Base-by-base conservation (phyloP, 2,113 vertebrate genomes). In the Festucalex cinctus region DNA sequence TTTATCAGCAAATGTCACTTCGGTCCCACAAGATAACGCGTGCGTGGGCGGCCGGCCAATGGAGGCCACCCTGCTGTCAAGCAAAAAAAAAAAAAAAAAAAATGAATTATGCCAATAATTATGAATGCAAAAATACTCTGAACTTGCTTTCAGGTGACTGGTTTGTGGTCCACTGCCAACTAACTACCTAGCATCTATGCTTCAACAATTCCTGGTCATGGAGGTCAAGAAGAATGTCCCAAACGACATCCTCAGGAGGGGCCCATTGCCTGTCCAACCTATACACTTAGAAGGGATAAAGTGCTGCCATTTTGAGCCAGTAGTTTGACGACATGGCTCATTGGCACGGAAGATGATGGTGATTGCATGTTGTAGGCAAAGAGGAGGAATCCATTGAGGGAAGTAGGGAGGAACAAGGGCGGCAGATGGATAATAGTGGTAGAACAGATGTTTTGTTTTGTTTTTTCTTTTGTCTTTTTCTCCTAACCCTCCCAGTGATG, bases 211-310 rank as follows among this genome's bases (percentile, higher is more conserved):
- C 35, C 0, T 24, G 2, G 19, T 67, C 10, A 48, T 65, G 66
- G 93, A 91, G 83, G 88, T 90, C 86, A 91, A 83, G 28, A 91
- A 83, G 28, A 14, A 65, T 82, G 89, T 91, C 84, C 70, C 68
- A 83, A 88, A 88, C 85, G 84, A 89, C 85, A 81, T 85, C 68
- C 57, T 73, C 3, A 80, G 57, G 56, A 75, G 51, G 20, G 69
- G 72, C 72, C 66, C 74, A 0, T 48, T 66, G 65, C 59, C 61
- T 36, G 19, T 20, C 44, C 73, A 58, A 66, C 70, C 75, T 65
- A 24, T 48, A 43, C 22, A 16, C 6, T 24, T 26, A 9, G 57
- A 75, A 59, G 69, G 48, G n/a, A 72, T 75, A 65, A 80, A 80
- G 79, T 37, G 35, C 19, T 81, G 72, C 78, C 53, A 63, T 85